Conservation (phyloP, 2,888 invertebrate genomes). For the Drosophila borborema region DNA sequence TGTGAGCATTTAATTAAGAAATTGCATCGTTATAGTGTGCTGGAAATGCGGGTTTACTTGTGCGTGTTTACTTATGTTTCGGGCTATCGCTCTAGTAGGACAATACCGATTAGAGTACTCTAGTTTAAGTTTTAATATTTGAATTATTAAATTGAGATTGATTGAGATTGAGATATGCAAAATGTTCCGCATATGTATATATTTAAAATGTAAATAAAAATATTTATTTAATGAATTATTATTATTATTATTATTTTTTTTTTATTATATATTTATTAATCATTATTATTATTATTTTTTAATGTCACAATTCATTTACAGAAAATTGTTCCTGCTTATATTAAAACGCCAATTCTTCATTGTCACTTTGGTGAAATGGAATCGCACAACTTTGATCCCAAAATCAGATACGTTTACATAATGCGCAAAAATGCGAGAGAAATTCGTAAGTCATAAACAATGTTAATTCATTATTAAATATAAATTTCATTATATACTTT, state of each 20-base stretch:
- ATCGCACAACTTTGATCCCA: conserved; percentile 85
- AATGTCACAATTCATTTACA: conserved; percentile 67
- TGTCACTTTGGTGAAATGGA: conserved; percentile 89
- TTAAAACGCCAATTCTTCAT: conserved; percentile 90
- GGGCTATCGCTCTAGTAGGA: not conserved
- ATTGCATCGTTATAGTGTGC: not conserved
- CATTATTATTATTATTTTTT: too few relatives aligned
- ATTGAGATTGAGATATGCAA: too few relatives aligned
- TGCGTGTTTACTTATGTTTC: too few relatives aligned
- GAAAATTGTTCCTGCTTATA: conserved; percentile 89
- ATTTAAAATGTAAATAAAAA: too few relatives aligned
- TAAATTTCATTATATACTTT: too few relatives aligned
- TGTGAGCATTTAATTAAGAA: too few relatives aligned
- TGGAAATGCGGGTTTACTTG: too few relatives aligned
- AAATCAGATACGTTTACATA: conserved; percentile 90
- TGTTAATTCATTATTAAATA: not conserved
- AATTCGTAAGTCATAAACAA: conserved; percentile 84
- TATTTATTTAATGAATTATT: too few relatives aligned
- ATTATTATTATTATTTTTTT: too few relatives aligned
- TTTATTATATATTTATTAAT: too few relatives aligned
- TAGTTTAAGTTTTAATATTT: not conserved
- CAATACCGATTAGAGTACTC: not conserved
- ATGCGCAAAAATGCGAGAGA: conserved; percentile 88
- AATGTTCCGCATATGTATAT: too few relatives aligned
- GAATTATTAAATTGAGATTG: not conserved